Conservation (phyloP, 2,113 vertebrate species). For the Ciconia boyciana region DNA sequence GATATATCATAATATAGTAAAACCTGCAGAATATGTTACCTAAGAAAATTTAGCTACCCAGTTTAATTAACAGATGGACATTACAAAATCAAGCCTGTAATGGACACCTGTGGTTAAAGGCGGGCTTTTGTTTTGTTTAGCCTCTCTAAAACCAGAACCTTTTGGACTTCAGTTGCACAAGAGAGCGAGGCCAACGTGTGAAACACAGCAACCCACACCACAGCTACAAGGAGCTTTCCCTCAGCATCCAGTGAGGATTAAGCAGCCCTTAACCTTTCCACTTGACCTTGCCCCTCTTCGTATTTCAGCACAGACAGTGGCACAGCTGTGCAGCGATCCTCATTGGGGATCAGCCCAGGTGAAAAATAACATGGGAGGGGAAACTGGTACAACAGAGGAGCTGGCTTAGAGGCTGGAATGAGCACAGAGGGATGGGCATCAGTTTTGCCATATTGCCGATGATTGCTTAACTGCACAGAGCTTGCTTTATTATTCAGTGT, state of each 20-base stretch:
- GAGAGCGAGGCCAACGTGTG: background rate
- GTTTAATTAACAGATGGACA: background rate
- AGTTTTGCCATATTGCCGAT: background rate
- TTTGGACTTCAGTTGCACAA: background rate
- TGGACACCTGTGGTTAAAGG: background rate
- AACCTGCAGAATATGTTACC: background rate
- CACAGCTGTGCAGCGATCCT: background rate
- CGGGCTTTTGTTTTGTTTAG: background rate
- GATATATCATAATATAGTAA: background rate
- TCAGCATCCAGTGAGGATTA: background rate
- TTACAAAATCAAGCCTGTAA: background rate
- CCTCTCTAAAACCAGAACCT: background rate
- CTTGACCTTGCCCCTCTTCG: background rate
- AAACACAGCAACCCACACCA: background rate
- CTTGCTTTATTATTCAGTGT: background rate
- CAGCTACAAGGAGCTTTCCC: background rate
- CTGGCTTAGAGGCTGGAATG: background rate
- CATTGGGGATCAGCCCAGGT: background rate
- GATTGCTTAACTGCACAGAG: background rate
- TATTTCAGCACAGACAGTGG: background rate
- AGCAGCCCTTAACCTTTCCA: background rate
- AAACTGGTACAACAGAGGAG: background rate
- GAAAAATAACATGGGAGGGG: background rate
- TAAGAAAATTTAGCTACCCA: background rate
- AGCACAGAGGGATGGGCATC: background rate